Base-by-base conservation (phyloP, 2,113 vertebrate species). In the Cisticola juncidis region DNA sequence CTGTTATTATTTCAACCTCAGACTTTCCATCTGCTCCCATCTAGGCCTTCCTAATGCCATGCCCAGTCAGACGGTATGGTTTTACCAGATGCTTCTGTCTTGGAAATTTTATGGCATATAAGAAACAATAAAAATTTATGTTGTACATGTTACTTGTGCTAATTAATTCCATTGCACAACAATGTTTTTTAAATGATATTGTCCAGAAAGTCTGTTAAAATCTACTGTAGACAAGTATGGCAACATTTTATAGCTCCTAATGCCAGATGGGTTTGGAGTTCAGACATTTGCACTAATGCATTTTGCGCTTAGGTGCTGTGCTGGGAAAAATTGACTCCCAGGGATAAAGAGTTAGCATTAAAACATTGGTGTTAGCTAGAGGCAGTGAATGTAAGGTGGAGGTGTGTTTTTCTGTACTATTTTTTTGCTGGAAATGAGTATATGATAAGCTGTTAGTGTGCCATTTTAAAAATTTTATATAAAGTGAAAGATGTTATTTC, bases 11-110 rank as follows among this genome's bases (percentile, higher is more conserved):
- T 97, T 95, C 92, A 51, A 90, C 92, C 94, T 97, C 91, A 97
- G 88, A 97, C 90, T 97, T 97, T 97, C 97, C 97, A 97, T 97
- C 97, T 97, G 97, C 94, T 97, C 91, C 88, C 92, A 84, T 77
- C 93, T 70, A 96, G 91, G 64, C 93, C 93, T 95, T 94, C 69
- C 94, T 97, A 94, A 96, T 88, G 72, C 91, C 92, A 69, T 96
- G 91, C 92, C 81, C 89, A 81, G 60, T 88, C 92, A 92, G 83
- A 81, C 69, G 6, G n/a, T 58, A 92, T 88, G 77, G 85, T 71
- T 97, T 97, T 97, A 92, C 96, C 95, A 96, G 97, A 93, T 97
- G 95, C 90, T 97, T 95, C 91, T 94, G 94, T 94, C 97, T 97
- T 97, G 95, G 93, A 97, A 97, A 97, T 97, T 97, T 96, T 96